Base-by-base conservation (phyloP, 2,113 vertebrate genomes). In the Amblyornis subalaris region DNA sequence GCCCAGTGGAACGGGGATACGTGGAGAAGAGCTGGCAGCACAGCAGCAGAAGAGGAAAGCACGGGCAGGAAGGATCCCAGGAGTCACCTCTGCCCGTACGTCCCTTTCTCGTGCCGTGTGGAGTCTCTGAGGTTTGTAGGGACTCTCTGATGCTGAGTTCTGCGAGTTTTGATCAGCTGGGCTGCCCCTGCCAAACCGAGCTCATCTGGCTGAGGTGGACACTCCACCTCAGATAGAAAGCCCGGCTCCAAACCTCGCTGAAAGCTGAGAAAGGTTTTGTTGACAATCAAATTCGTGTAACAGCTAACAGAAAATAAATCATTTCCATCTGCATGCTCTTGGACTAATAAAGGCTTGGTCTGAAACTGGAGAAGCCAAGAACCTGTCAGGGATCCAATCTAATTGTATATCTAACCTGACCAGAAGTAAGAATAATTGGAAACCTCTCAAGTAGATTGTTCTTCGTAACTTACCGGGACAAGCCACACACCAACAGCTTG, bases 361-460 rank as follows among this genome's bases (percentile, higher is more conserved):
- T 95, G 69, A 80, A 93, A 61, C 48, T n/a, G 69, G 23, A 57
- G 76, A 48, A 90, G 90, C 93, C 90, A 94, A 96, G 90, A 95
- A 93, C 13, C 85, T 94, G 95, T 86, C 94, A 90, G 53, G 89
- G 40, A 81, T 93, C 70, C 4, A 6, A 69, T 92, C 92, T 95
- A 85, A 94, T 76, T 83, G 71, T 76, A 17, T 90, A 86, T 81
- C 85, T 86, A 96, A 95, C 79, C 85, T 96, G 95, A 94, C n/a
- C 79, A 95, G 79, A 84, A 93, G n/a, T 77, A 95, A 84, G 72
- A 93, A 92, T 78, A 88, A 86, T 86, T 95, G 95, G 88, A 95
- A 95, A 75, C 28, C 69, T 92, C 85, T 95, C 85, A 88, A 86
- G 48, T 84, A 84, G 90, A 77, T 71, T 91, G 88, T 91, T 95